phyloP scores from a whole-genome alignment of 2,888 invertebrate species.

The Mellilla xanthometata region DNA sequence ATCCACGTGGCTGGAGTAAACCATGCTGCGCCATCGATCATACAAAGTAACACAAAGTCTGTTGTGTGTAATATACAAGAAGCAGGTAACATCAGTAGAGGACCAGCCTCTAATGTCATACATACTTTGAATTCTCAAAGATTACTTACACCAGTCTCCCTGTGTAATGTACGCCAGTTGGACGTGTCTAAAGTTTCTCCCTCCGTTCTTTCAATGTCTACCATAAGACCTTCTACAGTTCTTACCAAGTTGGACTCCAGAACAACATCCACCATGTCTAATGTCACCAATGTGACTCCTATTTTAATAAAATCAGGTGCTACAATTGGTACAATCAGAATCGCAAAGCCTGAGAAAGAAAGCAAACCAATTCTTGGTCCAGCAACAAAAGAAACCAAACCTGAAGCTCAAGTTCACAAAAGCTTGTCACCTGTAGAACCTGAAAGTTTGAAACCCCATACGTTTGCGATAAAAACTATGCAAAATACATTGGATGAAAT shows the following conservation, averaged over 20 bases:
- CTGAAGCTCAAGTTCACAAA: constrained; percentile 31
- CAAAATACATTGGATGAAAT: constrained; percentile 33
- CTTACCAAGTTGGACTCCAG: constrained; percentile 58
- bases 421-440: constrained; percentile 10
- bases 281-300: constrained; percentile 63
- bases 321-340: constrained; percentile 45
- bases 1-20: constrained; percentile 64
- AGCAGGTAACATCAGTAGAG: constrained; percentile 49
- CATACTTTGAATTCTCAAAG: constrained; percentile 65
- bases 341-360: constrained; percentile 52
- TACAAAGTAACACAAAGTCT: constrained; percentile 62
- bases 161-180: constrained; percentile 60
- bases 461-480: constrained; percentile 31
- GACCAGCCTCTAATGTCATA: constrained; percentile 63
- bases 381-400: constrained; percentile 28
- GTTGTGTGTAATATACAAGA: constrained; percentile 59
- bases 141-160: constrained; percentile 55
- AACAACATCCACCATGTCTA: constrained; percentile 51
- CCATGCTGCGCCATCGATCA: constrained; percentile 54
- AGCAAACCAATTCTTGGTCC: constrained; percentile 18
- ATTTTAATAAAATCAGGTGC: constrained; percentile 58
- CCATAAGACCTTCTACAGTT: constrained; percentile 59
- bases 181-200: constrained; percentile 59
- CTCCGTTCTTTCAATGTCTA: constrained; percentile 67
- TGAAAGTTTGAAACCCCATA: constrained; percentile 40